phyloP scores from a whole-genome alignment of 2,797 vertebrate genomes.

The Onychomys arenicola region DNA sequence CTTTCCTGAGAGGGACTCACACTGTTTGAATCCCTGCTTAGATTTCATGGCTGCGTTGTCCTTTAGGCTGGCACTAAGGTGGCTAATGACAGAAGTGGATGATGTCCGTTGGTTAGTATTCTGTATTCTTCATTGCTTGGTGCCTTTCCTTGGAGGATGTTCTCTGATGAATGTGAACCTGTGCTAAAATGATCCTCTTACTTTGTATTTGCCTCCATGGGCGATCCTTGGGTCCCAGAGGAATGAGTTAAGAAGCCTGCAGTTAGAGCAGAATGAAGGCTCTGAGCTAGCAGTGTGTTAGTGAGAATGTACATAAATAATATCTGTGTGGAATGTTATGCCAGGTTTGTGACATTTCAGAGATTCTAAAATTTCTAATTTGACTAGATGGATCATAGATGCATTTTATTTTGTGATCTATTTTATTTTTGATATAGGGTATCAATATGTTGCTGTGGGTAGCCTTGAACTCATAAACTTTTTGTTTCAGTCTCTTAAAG shows the following conservation, averaged over 20 bases:
- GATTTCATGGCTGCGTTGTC: neutral
- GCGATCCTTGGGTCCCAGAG: neutral
- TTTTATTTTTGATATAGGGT: neutral
- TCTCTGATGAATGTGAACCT: conserved; percentile 14
- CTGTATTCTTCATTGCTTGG: neutral
- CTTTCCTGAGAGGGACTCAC: neutral
- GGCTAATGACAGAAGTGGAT: neutral
- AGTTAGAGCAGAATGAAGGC: neutral
- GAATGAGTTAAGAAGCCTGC: neutral
- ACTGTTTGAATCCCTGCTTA: neutral
- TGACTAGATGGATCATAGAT: neutral
- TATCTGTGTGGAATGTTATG: neutral
- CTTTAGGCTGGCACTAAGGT: neutral
- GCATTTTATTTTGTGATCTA: neutral
- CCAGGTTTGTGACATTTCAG: conserved; percentile 34
- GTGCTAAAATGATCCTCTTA: neutral
- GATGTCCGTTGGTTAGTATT: neutral
- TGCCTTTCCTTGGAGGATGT: neutral
- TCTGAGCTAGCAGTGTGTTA: neutral
- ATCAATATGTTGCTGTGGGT: neutral
- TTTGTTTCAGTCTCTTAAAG: neutral
- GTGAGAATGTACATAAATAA: neutral
- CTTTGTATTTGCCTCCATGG: neutral
- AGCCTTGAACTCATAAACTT: neutral
- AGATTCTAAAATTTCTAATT: conserved; percentile 9